Evolutionary conservation across 2,797 vertebrate species (phyloP).

Genomic region (Pantherophis alleghaniensis): DNA sequence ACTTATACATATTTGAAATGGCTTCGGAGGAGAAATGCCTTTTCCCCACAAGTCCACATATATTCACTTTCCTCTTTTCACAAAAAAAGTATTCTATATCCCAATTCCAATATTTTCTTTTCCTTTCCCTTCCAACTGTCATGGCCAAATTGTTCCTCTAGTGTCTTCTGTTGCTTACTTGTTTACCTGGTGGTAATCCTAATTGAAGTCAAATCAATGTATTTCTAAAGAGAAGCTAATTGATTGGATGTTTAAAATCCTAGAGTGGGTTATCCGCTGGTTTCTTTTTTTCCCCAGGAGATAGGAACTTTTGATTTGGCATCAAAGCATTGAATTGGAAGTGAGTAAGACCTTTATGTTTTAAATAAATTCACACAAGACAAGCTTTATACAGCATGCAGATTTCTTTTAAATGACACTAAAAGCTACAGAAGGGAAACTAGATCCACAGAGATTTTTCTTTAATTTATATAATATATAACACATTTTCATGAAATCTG

Average conservation of each 20-base stretch:
- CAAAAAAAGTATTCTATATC: neutral
- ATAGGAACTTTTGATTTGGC: neutral
- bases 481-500: neutral
- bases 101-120: neutral
- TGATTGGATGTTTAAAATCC: neutral
- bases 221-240: neutral
- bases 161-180: neutral
- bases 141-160: neutral
- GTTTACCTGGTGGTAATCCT: neutral
- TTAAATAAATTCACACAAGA: constrained; percentile 22
- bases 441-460: neutral
- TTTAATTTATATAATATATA: constrained; percentile 12
- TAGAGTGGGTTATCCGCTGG: neutral
- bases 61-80: neutral
- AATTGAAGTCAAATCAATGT: neutral
- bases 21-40: neutral
- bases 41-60: neutral
- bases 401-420: constrained; percentile 17
- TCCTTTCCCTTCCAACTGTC: neutral
- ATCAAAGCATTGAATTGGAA: constrained; percentile 10
- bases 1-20: neutral
- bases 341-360: constrained; percentile 6
- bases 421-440: constrained; percentile 14
- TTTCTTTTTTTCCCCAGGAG: neutral
- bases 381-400: neutral